Conservation (phyloP, 2,113 vertebrate species). For the Genyomyrus donnyi region DNA sequence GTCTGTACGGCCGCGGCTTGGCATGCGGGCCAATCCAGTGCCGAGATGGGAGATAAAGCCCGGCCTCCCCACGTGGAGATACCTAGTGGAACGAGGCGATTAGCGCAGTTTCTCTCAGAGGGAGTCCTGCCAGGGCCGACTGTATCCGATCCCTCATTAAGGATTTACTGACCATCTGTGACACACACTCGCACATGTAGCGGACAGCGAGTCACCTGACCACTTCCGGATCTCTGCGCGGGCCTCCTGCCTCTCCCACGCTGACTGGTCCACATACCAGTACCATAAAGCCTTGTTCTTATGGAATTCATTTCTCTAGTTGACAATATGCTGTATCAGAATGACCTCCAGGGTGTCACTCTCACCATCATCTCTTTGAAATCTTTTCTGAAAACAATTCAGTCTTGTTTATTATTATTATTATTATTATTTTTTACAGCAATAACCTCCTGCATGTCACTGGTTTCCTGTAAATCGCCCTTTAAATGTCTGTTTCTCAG, state of each 20-base stretch:
- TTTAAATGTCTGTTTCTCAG: background rate
- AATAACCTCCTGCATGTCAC: background rate
- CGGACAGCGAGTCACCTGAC: background rate
- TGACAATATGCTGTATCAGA: background rate
- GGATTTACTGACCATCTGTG: slow-evolving; percentile 15
- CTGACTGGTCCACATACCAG: background rate
- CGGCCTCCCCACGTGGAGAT: background rate
- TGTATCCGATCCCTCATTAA: background rate
- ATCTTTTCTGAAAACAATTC: background rate
- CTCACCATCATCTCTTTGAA: background rate
- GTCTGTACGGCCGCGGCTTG: background rate
- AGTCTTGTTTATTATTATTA: background rate
- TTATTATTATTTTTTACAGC: background rate
- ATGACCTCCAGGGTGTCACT: background rate
- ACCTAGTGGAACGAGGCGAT: background rate
- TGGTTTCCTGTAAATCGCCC: background rate
- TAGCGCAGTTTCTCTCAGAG: background rate
- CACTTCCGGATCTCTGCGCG: background rate
- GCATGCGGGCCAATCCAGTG: background rate
- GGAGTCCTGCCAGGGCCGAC: background rate
- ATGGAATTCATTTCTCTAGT: background rate
- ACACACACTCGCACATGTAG: background rate
- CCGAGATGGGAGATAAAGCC: background rate
- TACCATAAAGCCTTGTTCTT: background rate
- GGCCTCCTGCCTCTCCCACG: background rate